Conservation (phyloP, 2,888 invertebrate species). For the Tupiocoris notatus region DNA sequence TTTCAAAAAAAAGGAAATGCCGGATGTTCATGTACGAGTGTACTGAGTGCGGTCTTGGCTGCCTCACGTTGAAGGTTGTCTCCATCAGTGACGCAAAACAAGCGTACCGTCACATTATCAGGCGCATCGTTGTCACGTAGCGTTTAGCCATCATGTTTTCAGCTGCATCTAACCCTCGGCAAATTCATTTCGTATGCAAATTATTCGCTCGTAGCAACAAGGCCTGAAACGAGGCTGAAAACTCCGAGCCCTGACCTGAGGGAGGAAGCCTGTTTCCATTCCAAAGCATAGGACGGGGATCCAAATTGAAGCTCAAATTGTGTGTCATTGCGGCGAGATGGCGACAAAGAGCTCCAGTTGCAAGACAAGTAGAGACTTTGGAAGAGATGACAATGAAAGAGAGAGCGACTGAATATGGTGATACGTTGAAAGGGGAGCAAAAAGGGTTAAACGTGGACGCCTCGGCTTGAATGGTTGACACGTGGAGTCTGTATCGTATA, state of each 20-base stretch:
- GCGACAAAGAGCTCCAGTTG: background rate
- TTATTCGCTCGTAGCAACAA: background rate
- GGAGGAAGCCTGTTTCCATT: background rate
- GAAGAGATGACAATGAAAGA: background rate
- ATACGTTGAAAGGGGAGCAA: background rate
- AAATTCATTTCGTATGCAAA: background rate
- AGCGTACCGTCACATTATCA: background rate
- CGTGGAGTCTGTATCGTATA: background rate
- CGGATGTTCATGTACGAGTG: no score
- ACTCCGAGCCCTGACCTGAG: background rate
- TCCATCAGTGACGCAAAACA: background rate
- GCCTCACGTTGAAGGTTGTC: no score
- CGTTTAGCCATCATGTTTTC: no score
- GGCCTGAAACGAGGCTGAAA: background rate
- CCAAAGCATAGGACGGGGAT: background rate
- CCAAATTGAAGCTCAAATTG: background rate
- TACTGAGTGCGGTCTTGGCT: no score
- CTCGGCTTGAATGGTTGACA: background rate
- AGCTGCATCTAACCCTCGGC: no score
- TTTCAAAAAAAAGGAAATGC: no score
- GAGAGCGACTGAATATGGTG: background rate
- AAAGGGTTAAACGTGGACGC: no score
- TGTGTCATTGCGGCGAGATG: background rate
- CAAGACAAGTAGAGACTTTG: no score
- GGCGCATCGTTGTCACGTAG: background rate